Conservation (phyloP, 2,888 invertebrate genomes). For the Eledona agricola region DNA sequence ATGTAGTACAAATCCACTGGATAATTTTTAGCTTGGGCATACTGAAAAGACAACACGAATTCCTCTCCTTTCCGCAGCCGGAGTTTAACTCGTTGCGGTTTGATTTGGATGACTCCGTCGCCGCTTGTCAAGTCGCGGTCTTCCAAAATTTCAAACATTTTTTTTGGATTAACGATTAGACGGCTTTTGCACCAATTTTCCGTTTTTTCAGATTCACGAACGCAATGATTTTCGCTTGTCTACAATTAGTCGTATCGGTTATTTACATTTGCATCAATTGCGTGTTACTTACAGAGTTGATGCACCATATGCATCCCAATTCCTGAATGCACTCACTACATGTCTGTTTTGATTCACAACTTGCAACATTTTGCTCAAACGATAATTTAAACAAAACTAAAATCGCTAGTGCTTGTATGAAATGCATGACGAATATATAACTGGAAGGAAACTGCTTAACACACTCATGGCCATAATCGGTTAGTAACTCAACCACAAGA, state of each 20-base stretch:
- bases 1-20: conserved; percentile 86
- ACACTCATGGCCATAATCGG: too few species aligned
- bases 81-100: conserved; percentile 66
- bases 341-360: conserved; percentile 58
- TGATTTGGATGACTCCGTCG: conserved; percentile 64
- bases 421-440: too few species aligned
- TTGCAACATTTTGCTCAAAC: conserved; percentile 8
- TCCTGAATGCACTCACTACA: conserved; percentile 64
- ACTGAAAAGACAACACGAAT: conserved; percentile 62
- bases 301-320: conserved; percentile 64
- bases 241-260: conserved; percentile 9
- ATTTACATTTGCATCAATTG: conserved; percentile 10
- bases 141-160: conserved; percentile 38
- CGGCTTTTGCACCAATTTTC: conserved; percentile 28
- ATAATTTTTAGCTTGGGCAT: conserved; percentile 74
- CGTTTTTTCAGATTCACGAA: conserved; percentile 7
- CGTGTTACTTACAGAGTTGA: conserved; percentile 52
- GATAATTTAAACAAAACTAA: too few species aligned
- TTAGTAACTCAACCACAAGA: too few species aligned
- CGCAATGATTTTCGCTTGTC: conserved; percentile 21
- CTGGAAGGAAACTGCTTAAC: too few species aligned
- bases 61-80: conserved; percentile 64
- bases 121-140: conserved; percentile 43
- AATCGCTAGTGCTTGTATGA: too few species aligned
- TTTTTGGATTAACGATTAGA: conserved; percentile 46